Base-by-base conservation (phyloP, 23 tunicate genomes). In the Clavelina lepadiformis region DNA sequence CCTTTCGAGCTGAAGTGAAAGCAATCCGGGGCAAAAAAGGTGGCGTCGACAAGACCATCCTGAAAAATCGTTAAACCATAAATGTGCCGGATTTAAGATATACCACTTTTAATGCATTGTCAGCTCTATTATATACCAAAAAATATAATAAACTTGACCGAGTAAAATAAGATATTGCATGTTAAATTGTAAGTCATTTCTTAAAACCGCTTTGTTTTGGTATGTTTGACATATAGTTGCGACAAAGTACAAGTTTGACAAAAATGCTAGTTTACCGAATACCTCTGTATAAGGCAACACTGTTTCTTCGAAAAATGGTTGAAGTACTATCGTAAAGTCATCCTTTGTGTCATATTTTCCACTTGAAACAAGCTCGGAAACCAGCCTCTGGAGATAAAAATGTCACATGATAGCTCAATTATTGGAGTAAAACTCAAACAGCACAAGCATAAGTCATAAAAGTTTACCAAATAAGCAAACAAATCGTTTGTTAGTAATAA, bases 1-100 rank as follows among this genome's bases (percentile, higher is more conserved):
- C 96, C 96, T 18, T 75, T 88, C 20, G 73, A 62, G 45, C 96
- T 88, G 74, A 88, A 88, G 50, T 88, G 96, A 50, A 88, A 88
- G 65, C 96, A 88, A 51, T 88, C 96, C 3, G 96, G 96, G 5
- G 96, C 96, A 68, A 88, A 88, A 54, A 41, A 88, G 19, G 88
- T 67, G 5, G 88, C 87, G 52, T 88, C 96, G n/a, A 88, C 82
- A 44, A 68, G 52, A 11, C 88, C 96, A 51, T 67, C 49, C 95
- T 86, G 55, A 22, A 38, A 51, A 7, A 55, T 13, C 8, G 8
- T 55, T 23, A 58, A 15, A 54, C 4, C 36, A 44, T n/a, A 11
- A 11, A n/a, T n/a, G n/a, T n/a, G n/a, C n/a, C n/a, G n/a, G n/a
- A n/a, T n/a, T n/a, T 44, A 44, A 18, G 50, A n/a, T n/a, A n/a